Conservation (phyloP, 2,888 invertebrate genomes). For the Oligia latruncula region DNA sequence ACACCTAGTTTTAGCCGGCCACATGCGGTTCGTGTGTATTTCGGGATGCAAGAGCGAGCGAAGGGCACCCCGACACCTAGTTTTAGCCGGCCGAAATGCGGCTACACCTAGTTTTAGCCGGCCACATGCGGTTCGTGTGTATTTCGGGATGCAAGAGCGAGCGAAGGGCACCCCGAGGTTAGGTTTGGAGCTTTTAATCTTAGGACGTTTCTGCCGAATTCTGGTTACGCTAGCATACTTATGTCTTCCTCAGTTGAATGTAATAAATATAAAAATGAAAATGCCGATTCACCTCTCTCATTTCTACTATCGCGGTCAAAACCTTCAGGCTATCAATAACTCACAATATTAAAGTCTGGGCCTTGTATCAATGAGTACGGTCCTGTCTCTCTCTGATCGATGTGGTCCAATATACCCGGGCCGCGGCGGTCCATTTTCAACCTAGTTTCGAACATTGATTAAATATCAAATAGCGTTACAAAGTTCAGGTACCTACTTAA, state of each 20-base stretch:
- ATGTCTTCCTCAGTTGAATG: not conserved
- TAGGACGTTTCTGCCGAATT: not conserved
- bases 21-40: no score
- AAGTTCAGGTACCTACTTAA: not conserved
- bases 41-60: no score
- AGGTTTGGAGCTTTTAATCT: not conserved
- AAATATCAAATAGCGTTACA: constrained; percentile 26
- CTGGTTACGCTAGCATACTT: not conserved
- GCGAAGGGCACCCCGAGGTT: no score
- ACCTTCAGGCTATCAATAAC: constrained; percentile 26
- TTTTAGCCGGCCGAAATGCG: no score
- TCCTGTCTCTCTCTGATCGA: constrained; percentile 56
- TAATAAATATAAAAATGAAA: not conserved
- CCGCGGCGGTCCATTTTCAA: constrained; percentile 17
- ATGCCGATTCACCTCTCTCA: not conserved
- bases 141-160: no score
- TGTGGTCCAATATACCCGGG: constrained; percentile 48
- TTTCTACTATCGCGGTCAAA: not conserved
- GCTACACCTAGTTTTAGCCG: no score
- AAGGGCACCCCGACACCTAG: no score
- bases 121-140: no score
- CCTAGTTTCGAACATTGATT: constrained; percentile 38
- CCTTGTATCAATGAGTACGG: constrained; percentile 36
- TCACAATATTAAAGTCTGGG: constrained; percentile 42
- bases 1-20: no score